These are phyloP conservation scores for Hippocampus mohnikei DNA, from an alignment of 2,113 vertebrate genomes.

Conservation along the genomic window DNA sequence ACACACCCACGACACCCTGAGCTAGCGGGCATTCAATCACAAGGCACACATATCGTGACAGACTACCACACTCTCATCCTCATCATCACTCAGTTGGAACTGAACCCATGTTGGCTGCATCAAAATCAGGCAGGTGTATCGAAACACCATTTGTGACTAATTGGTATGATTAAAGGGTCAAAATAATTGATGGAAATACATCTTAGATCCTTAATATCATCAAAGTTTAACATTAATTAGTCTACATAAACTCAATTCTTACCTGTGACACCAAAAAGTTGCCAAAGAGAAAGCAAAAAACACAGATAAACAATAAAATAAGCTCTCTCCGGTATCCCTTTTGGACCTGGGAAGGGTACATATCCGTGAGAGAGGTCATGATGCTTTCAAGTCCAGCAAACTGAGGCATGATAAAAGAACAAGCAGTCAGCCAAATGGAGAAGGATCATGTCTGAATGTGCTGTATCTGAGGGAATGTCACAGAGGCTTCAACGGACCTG, in stretches of 20 bases:
- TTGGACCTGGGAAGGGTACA: slow-evolving; percentile 74
- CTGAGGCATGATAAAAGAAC: slow-evolving; percentile 54
- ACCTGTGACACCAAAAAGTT: slow-evolving; percentile 83
- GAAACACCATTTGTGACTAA: not conserved
- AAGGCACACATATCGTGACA: not conserved
- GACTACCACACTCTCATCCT: not conserved
- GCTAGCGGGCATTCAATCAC: not conserved
- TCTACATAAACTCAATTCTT: slow-evolving; percentile 24
- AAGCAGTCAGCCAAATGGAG: slow-evolving; percentile 7
- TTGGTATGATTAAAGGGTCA: not conserved
- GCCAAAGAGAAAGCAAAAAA: slow-evolving; percentile 72
- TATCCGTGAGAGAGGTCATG: slow-evolving; percentile 80
- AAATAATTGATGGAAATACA: not conserved
- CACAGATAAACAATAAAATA: slow-evolving; percentile 73
- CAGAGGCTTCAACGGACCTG: slow-evolving; percentile 48
- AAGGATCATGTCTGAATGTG: no score
- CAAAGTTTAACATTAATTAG: not conserved
- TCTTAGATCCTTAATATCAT: not conserved
- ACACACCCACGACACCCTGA: no score
- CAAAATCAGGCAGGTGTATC: not conserved
- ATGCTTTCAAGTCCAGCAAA: slow-evolving; percentile 88
- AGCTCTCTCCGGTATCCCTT: slow-evolving; percentile 77
- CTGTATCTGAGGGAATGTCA: not conserved
- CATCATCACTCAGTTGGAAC: no score
- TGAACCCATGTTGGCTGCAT: no score